Conservation (phyloP, 1,140 invertebrate species). For the Portunus trituberculatus region DNA sequence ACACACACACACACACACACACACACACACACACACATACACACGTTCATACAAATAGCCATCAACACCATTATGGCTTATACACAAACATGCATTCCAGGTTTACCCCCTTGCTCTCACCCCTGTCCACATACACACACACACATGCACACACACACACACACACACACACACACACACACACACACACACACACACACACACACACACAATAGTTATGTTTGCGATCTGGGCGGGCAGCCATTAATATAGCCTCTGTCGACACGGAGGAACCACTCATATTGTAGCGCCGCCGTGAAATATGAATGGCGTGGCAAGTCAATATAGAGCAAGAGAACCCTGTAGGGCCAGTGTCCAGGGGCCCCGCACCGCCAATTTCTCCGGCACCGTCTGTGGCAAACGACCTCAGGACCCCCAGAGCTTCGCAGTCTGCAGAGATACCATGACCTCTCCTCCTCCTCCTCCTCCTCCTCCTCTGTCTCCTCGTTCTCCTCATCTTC, state of each 20-base stretch:
- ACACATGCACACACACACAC: constrained; percentile 53
- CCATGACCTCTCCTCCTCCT: constrained; percentile 32
- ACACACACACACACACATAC: constrained; percentile 60
- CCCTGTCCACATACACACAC: background rate
- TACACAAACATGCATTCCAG: constrained; percentile 28
- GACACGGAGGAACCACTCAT: constrained; percentile 69
- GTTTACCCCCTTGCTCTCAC: background rate
- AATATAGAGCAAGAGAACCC: constrained; percentile 63
- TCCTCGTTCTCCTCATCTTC: background rate
- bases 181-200: constrained; percentile 17
- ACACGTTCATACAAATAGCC: constrained; percentile 57
- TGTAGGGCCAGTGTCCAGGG: constrained; percentile 51
- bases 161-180: constrained; percentile 37
- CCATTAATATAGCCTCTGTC: constrained; percentile 69
- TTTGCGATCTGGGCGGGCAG: constrained; percentile 46
- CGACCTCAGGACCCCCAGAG: constrained; percentile 43
- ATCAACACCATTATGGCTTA: constrained; percentile 1
- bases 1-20: constrained; percentile 51
- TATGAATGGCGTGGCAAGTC: constrained; percentile 72
- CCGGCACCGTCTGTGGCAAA: constrained; percentile 65
- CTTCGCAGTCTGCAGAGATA: constrained; percentile 56
- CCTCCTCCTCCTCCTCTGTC: background rate
- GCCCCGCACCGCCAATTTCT: constrained; percentile 61
- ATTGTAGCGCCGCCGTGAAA: constrained; percentile 63
- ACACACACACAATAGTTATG: constrained; percentile 17